Base-by-base conservation (phyloP, 2,888 invertebrate species). In the Nymphalis c-album region DNA sequence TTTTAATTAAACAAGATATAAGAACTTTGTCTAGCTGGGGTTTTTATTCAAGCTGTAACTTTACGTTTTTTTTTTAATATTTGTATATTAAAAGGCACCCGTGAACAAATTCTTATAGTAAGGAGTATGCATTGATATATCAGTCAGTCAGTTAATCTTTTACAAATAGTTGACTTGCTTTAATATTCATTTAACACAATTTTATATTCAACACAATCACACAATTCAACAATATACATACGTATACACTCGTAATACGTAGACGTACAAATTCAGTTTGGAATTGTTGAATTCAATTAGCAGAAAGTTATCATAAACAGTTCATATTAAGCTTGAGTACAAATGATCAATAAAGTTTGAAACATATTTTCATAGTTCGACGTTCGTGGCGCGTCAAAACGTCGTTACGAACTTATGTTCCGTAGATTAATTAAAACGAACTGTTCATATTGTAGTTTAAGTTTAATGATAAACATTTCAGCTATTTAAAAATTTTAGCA, bases 361-460 rank as follows among this genome's bases (percentile, higher is more conserved):
- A 68, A 66, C 69, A 68, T 75, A 73, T 74, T 75, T 71, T 71
- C 69, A 70, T 68, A 71, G 72, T 72, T 70, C 67, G 64, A 71
- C 70, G 64, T 67, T 67, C 65, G 64, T 51, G 40, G 55, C 63
- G 66, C 65, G 67, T 69, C 69, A 71, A 75, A 76, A 74, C 71
- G 69, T 72, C 73, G 74, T 67, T 73, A 71, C 59, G 64, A 74
- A 63, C 73, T 62, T 68, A 68, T 68, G 64, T 68, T 59, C 68
- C 20, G 73, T 72, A 74, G 72, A 76, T 77, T 76, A 77, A 78
- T 78, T 78, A 77, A 78, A 78, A 74, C 74, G 69, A 66, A 58
- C 63, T 72, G 67, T 69, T 73, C 70, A 66, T 55, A 64, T 57
- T 60, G 22, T 13, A 68, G 60, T 50, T 31, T 47, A 60, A 64